Evolutionary conservation across 2,797 vertebrate species (phyloP).

Genomic region (Anomalospiza imberbis): DNA sequence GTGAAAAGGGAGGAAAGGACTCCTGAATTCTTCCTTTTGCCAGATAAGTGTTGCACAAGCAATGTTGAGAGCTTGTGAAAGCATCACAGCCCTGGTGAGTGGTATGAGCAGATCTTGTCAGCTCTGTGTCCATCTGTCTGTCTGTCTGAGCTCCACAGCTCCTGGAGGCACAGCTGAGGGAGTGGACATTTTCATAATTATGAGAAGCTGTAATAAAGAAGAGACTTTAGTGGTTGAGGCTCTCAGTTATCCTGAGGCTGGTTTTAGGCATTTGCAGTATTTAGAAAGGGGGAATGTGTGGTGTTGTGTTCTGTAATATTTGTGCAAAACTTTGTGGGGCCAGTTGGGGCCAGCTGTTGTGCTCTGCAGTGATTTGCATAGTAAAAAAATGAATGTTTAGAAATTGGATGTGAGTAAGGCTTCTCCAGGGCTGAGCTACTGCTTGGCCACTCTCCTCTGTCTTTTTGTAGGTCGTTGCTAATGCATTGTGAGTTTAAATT

Average conservation of each 20-base stretch:
- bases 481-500: neutral
- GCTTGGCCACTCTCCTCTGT: neutral
- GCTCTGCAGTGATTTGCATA: neutral
- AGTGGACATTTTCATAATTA: neutral
- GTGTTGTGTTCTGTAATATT: neutral
- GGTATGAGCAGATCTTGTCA: neutral
- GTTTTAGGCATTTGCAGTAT: neutral
- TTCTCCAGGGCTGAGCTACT: neutral
- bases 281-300: neutral
- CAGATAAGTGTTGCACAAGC: neutral
- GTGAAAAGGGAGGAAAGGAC: neutral
- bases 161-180: neutral
- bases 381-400: neutral
- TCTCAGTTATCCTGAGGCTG: neutral
- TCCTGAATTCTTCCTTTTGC: neutral
- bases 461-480: neutral
- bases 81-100: neutral
- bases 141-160: neutral
- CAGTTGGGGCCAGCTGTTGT: neutral
- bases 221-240: neutral
- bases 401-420: neutral
- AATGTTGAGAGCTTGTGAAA: rapidly evolving
- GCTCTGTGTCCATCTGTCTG: neutral
- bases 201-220: neutral
- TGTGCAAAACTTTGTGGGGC: neutral